A percentile compares a stretch with the other conserved stretches of the same genome.
Evolutionary conservation across 2,797 vertebrate species (phyloP).

Genomic region (Sebastes elongatus): DNA sequence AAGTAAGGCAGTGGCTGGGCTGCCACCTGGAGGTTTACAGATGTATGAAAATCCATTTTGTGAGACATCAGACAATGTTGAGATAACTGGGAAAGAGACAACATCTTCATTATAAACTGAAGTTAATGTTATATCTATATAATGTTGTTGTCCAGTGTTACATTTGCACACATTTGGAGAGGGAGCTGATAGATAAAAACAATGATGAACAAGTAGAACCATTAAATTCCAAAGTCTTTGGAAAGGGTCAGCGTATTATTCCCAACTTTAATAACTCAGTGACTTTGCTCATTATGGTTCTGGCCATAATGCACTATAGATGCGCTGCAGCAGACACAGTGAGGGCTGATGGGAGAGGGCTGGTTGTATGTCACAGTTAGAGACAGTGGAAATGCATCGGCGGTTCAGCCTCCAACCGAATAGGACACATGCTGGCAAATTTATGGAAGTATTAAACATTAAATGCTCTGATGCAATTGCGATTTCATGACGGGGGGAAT

Average conservation of each 20-base stretch:
- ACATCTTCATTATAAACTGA: neutral
- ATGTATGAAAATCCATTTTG: slow-evolving; percentile 49
- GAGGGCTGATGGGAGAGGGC: slow-evolving; percentile 39
- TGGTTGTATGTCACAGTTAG: slow-evolving; percentile 55
- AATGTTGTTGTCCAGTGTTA: neutral
- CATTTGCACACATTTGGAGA: neutral
- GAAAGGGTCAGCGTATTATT: slow-evolving; percentile 26
- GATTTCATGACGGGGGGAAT: slow-evolving; percentile 75
- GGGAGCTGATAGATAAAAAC: neutral
- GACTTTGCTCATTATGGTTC: slow-evolving; percentile 39
- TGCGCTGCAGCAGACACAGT: slow-evolving; percentile 27
- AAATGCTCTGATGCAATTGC: slow-evolving; percentile 76
- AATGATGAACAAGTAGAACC: neutral
- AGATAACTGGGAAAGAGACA: neutral
- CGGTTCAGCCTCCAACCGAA: slow-evolving; percentile 44
- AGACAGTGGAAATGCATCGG: slow-evolving; percentile 42
- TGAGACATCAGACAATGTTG: neutral
- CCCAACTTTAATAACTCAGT: slow-evolving; percentile 21
- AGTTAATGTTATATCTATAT: neutral
- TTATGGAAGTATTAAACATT: slow-evolving; percentile 80
- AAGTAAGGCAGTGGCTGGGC: slow-evolving; percentile 67
- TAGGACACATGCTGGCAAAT: slow-evolving; percentile 70
- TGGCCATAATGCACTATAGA: slow-evolving; percentile 12
- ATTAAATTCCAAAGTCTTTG: slow-evolving; percentile 38
- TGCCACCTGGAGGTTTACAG: slow-evolving; percentile 79